Base-by-base conservation (phyloP, 1,140 invertebrate genomes). In the Diorhabda carinulata region DNA sequence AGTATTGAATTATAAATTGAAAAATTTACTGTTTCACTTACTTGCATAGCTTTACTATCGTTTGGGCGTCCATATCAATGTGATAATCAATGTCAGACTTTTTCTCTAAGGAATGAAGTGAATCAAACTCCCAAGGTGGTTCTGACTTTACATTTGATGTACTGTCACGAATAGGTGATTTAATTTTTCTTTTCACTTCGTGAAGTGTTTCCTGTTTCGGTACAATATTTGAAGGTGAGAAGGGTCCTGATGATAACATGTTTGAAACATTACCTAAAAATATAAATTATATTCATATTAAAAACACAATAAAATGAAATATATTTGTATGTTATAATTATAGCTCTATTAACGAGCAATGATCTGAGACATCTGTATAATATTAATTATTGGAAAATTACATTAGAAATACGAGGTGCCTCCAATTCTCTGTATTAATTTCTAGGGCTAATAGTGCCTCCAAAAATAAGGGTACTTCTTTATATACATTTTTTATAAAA, bases 41-140 rank as follows among this genome's bases (percentile, higher is more conserved):
- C 82, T 89, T 91, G 79, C 90, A 91, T n/a, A 86, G 74, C 47
- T 90, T 86, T 3, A 89, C 62, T 8, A 93, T 81, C 71, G 86
- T 84, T 69, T 90, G 90, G 0, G 91, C 84, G 66, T 85, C 88
- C 91, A 93, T 93, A 52, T 90, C 87, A 68, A 90, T 89, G 67
- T 84, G 85, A 74, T 89, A 90, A 68, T 87, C 85, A 47, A 82
- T 80, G 57, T 87, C 85, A 0, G 82, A 72, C 10, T 84, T 82
- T 69, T 79, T 81, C 42, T 81, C 79, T 44, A 68, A 65, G 6
- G 78, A 76, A 67, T 78, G 70, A 6, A 78, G 59, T 2, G 74
- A 68, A 57, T 80, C 78, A 70, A 81, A 71, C 56, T 81, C 78
- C 75, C 79, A 78, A 25, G 78, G 76, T 40, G 77, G 73, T 67